Evolutionary conservation across 2,888 invertebrate species (phyloP).

Genomic region (Andricus curvator): DNA sequence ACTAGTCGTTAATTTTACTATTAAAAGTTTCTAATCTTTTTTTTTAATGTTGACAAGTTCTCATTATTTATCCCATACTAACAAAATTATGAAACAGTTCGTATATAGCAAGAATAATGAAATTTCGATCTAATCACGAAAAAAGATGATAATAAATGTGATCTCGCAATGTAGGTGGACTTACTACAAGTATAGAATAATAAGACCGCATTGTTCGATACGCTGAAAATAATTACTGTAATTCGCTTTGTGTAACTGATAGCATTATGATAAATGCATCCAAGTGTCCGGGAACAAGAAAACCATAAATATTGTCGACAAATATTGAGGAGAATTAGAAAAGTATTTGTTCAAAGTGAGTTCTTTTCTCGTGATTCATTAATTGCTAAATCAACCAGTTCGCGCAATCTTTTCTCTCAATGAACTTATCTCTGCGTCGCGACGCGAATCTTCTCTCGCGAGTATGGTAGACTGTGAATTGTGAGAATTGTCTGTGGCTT

Average conservation of each 20-base stretch:
- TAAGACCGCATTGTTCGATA: slow-evolving; percentile 13
- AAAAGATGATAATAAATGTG: not conserved
- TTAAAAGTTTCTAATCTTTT: no score
- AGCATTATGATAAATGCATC: not conserved
- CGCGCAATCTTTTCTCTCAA: slow-evolving; percentile 33
- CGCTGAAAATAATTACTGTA: slow-evolving; percentile 3
- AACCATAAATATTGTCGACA: not conserved
- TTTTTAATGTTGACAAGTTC: no score
- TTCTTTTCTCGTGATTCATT: slow-evolving; percentile 5
- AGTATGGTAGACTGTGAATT: slow-evolving; percentile 1
- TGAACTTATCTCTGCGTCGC: slow-evolving; percentile 23
- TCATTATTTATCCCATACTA: no score
- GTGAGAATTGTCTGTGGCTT: slow-evolving; percentile 9
- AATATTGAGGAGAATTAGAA: not conserved
- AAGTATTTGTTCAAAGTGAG: not conserved
- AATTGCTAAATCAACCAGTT: slow-evolving; percentile 23
- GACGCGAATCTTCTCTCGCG: slow-evolving; percentile 26
- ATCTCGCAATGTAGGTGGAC: not conserved
- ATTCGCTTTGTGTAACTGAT: not conserved
- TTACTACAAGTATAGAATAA: not conserved
- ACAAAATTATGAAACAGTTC: not conserved
- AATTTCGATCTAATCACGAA: not conserved
- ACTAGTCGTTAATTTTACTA: no score
- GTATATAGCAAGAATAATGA: not conserved
- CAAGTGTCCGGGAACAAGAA: not conserved